Evolutionary conservation across 2,888 invertebrate species (phyloP), one percentile per base, ranked within the genome.

Genomic region (Diogma glabrata): DNA sequence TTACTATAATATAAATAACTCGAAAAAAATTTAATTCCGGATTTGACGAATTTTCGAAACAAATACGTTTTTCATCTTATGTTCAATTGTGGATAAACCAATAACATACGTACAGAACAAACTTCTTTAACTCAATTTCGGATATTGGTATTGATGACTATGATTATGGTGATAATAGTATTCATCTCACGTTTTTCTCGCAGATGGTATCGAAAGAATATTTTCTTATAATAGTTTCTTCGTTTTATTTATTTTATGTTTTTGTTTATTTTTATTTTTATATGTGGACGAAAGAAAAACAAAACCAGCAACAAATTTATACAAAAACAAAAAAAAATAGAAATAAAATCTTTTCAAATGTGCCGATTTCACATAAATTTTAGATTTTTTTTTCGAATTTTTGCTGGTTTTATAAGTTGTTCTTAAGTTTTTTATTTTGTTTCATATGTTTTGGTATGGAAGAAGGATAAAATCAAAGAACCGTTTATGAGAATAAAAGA

Each of bases 171-270:
- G 14, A 16, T 16, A 26, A 30, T 33, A 22, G n/a, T 16, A 48
- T 48, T 48, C 48, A 16, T 33, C 30, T 48, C 48, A 48, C 48
- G 48, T 48, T 48, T 30, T 48, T 48, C 46, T 43, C 47, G 24
- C 48, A 48, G 48, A 48, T 48, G 48, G 30, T 48, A 48, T 48
- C 48, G 33, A 48, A 33, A 33, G 30, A 48, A 30, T 14, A 16
- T 36, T 7, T 7, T 36, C 3, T 14, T 14, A 3, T 36, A 4
- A 16, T 36, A 16, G n/a, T 14, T 36, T 14, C 36, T 12, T 14
- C 16, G n/a, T 12, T 3, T 36, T 36, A 16, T 36, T 36, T 36
- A 19, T 30, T 47, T 47, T 23, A 14, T 16, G 8, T 17, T 48
- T 48, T 48, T 5, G n/a, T n/a, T 48, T 48, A 28, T 47, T 5